Evolutionary conservation across 1,140 invertebrate species (phyloP).

Genomic region (Drosophila sturtevanti): DNA sequence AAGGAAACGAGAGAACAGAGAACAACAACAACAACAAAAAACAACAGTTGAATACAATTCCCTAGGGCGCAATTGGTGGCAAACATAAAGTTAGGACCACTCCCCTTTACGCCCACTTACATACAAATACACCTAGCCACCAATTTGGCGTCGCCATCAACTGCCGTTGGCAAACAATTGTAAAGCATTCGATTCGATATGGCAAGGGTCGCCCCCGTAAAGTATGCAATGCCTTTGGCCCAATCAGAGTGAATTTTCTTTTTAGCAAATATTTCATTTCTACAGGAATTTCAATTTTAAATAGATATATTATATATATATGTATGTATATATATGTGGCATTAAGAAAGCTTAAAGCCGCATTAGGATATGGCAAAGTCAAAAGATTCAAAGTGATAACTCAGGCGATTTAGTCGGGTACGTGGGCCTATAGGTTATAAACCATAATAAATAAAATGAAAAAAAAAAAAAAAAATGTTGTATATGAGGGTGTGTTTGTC

Average conservation of each 20-base stretch:
- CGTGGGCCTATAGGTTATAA: slow-evolving; percentile 48
- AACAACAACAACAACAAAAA: too few species aligned
- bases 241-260: background rate
- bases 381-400: slow-evolving; percentile 9
- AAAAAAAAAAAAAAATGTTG: background rate
- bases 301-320: slow-evolving; percentile 4
- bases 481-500: background rate
- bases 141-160: background rate
- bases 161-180: slow-evolving; percentile 22
- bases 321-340: background rate
- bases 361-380: slow-evolving; percentile 4
- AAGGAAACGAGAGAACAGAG: too few species aligned
- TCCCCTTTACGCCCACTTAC: background rate
- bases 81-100: slow-evolving; percentile 52
- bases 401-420: slow-evolving; percentile 29
- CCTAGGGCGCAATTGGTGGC: slow-evolving; percentile 72
- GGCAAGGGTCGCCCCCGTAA: background rate
- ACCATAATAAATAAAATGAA: slow-evolving; percentile 36
- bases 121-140: background rate
- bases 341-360: background rate
- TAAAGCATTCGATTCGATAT: background rate
- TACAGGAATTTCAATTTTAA: slow-evolving; percentile 4
- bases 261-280: too few species aligned
- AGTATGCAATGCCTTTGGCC: background rate
- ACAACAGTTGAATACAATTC: slow-evolving; percentile 43